Base-by-base conservation (phyloP, 2,797 vertebrate species). In the Malurus splendens region DNA sequence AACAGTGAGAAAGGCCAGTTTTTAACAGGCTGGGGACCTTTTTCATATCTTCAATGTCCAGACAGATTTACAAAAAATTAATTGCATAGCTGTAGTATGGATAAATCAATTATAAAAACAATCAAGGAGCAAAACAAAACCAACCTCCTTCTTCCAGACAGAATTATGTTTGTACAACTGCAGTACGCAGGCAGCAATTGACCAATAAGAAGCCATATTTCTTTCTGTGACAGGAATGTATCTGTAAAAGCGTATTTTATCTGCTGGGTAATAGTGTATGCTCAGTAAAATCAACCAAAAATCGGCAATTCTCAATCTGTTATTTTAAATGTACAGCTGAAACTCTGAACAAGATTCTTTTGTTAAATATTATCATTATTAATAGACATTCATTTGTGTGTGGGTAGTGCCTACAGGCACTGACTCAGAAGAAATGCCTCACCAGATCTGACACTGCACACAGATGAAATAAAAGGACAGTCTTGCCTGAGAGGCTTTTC, bases 351-450 rank as follows among this genome's bases (percentile, higher is more conserved):
- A 74, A 64, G 75, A 74, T 61, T 83, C 6, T 77, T 93, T 90
- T 44, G 74, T 85, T 90, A 90, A 91, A 93, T 93, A 88, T 79
- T 92, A 71, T 71, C 72, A 61, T 86, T 93, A 87, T 90, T 94
- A 95, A 91, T 24, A 95, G 91, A 80, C 33, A 81, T 16, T 90
- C 44, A 65, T 85, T 90, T 74, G 68, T 88, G 72, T 45, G 90
- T 57, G 78, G 90, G 91, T 55, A 93, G 72, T 75, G 81, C 92
- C 88, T 74, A 74, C 38, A 86, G 88, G 88, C 90, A 77, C 9
- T 10, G 7, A 77, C 75, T 90, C 78, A 77, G 78, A 89, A 76
- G 76, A 79, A 92, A 48, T 14, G 82, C 55, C 72, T 94, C 68
- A 62, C 32, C n/a, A 54, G 41, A 90, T 86, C n/a, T 91, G 51